Evolutionary conservation across 2,888 invertebrate genomes (phyloP).

Genomic region (Glyphotaelius pellucidus): DNA sequence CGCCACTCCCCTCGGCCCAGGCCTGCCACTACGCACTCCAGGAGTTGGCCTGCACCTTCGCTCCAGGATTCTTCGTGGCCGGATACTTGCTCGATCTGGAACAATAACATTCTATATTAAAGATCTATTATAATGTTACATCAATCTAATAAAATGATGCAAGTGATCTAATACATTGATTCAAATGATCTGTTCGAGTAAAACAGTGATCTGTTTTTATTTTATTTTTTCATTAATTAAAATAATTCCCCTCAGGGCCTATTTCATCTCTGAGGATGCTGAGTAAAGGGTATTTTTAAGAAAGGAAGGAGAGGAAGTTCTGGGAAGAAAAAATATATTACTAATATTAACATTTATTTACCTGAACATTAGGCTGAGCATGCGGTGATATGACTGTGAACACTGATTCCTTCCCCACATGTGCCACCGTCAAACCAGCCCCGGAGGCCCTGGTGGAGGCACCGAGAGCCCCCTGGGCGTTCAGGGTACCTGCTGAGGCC

Average conservation of each 20-base stretch:
- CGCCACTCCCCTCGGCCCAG: conserved; percentile 88
- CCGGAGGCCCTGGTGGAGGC: conserved; percentile 78
- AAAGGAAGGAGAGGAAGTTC: too few species aligned
- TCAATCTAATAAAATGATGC: too few species aligned
- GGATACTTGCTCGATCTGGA: conserved; percentile 74
- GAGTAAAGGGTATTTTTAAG: too few species aligned
- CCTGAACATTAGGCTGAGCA: conserved; percentile 82
- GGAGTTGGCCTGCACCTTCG: conserved; percentile 72
- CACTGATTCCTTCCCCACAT: conserved; percentile 84
- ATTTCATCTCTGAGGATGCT: too few species aligned
- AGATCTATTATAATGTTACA: neutral
- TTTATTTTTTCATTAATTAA: too few species aligned
- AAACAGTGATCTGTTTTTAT: too few species aligned
- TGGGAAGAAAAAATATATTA: too few species aligned
- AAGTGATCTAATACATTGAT: too few species aligned
- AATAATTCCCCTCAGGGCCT: too few species aligned
- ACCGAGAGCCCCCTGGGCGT: conserved; percentile 71
- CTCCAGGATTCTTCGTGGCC: conserved; percentile 67
- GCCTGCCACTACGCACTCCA: conserved; percentile 80
- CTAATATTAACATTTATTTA: conserved; percentile 67
- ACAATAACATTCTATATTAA: neutral
- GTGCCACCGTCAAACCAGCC: conserved; percentile 82
- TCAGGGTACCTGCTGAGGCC: conserved; percentile 71
- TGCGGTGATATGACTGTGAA: conserved; percentile 81
- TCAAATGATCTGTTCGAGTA: too few species aligned